phyloP scores from a whole-genome alignment of 2,888 invertebrate species.

The Nasonovia ribisnigri region DNA sequence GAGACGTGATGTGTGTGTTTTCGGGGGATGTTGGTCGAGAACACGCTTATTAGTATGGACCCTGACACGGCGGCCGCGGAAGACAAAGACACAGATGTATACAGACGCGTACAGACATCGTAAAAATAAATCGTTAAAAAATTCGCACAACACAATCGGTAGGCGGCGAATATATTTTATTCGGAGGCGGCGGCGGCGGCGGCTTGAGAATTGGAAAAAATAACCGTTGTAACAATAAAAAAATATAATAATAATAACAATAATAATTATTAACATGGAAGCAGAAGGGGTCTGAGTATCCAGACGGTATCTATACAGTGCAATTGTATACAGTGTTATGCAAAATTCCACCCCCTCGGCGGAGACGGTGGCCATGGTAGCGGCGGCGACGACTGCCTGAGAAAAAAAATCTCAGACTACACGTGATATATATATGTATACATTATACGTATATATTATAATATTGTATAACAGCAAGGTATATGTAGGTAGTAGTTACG shows the following conservation, averaged over 20 bases:
- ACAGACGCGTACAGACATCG: not conserved
- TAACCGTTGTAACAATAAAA: slow-evolving; percentile 63
- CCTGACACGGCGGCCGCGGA: slow-evolving; percentile 39
- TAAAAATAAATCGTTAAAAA: slow-evolving; percentile 65
- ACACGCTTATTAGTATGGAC: slow-evolving; percentile 62
- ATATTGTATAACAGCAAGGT: not conserved
- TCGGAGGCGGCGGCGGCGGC: not conserved
- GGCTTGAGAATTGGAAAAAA: slow-evolving; percentile 51
- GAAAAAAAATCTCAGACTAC: slow-evolving; percentile 62
- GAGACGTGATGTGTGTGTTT: slow-evolving; percentile 7
- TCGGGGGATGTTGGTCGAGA: slow-evolving; percentile 40
- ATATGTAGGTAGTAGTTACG: not conserved
- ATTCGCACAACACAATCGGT: slow-evolving; percentile 52
- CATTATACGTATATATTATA: slow-evolving; percentile 24
- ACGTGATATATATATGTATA: not conserved
- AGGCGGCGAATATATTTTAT: not conserved
- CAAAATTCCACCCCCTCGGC: slow-evolving; percentile 63
- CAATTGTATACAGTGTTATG: slow-evolving; percentile 49
- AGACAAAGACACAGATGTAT: slow-evolving; percentile 24
- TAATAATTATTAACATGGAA: slow-evolving; percentile 57
- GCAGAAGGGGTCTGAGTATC: slow-evolving; percentile 37
- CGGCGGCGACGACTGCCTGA: slow-evolving; percentile 49
- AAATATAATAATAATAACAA: slow-evolving; percentile 26
- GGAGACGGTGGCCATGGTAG: not conserved
- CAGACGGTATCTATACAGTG: slow-evolving; percentile 33